Conservation (phyloP, 2,113 vertebrate genomes). For the Tautogolabrus adspersus region DNA sequence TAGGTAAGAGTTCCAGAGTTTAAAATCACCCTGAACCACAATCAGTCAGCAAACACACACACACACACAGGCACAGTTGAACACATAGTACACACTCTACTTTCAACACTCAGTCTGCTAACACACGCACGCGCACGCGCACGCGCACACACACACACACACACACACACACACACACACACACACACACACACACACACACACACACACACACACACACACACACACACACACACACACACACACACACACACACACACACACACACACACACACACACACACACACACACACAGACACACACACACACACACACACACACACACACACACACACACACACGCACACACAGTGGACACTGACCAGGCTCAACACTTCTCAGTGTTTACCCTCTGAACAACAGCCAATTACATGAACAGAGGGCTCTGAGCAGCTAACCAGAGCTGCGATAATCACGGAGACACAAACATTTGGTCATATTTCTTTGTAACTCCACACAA, state of each 20-base stretch:
- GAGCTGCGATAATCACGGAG: slow-evolving; percentile 19
- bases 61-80: slow-evolving; percentile 1
- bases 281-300: too few species aligned
- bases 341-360: slow-evolving; percentile 62
- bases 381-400: slow-evolving; percentile 67
- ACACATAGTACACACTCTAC: slow-evolving; percentile 38
- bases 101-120: slow-evolving; percentile 39
- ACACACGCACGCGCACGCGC: slow-evolving; percentile 1
- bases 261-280: too few species aligned
- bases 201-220: too few species aligned
- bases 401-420: slow-evolving; percentile 59
- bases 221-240: too few species aligned
- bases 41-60: slow-evolving; percentile 51
- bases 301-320: too few species aligned
- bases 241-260: too few species aligned
- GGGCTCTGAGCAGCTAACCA: slow-evolving; percentile 51
- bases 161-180: too few species aligned
- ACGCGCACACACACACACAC: too few species aligned
- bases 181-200: too few species aligned
- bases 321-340: too few species aligned
- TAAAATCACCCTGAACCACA: slow-evolving; percentile 55
- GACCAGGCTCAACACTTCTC: slow-evolving; percentile 68
- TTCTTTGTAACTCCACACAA: slow-evolving; percentile 32
- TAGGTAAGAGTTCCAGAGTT: slow-evolving; percentile 52
- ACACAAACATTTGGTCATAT: slow-evolving; percentile 55